Evolutionary conservation across 2,113 vertebrate species (phyloP), one percentile per base, ranked within the genome.

Genomic region (Varanus komodoensis): DNA sequence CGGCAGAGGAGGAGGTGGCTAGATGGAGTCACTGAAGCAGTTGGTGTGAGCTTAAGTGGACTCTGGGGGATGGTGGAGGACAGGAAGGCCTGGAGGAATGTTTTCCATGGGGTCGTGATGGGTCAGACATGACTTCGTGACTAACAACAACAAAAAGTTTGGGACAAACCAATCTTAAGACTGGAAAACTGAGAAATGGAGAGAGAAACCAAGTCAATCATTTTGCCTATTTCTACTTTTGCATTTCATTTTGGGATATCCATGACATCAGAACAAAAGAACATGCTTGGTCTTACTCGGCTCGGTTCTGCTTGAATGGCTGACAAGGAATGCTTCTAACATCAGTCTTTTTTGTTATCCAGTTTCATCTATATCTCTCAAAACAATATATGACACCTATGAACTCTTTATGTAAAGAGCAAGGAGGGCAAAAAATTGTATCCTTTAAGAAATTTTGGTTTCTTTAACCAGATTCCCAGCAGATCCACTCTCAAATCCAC

Each of bases 211-310:
- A 61, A 61, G 17, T 61, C 17, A 15, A 61, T 15, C 12, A 15
- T 3, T 61, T 12, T 61, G 57, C 17, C 57, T 15, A 61, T 61
- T 61, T 12, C 57, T 19, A 11, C 93, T 82, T 52, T 93, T 90
- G 91, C 89, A 93, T 95, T 92, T 84, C 32, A 88, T 81, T 88
- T 89, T 87, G 84, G 48, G 83, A 90, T 89, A 93, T 89, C 14
- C 89, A 92, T 81, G 89, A 85, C 90, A 91, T 88, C 74, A 89
- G 94, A 93, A 82, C 92, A 91, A 0, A 89, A 90, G 92, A 91
- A 68, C 87, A 82, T 38, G 44, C 86, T 86, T 73, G 90, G 81
- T 92, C 93, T 94, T 89, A 91, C 92, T 93, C 81, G 90, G 38
- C 48, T 12, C 9, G 29, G 27, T 69, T 69, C 67, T 69, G 67